phyloP scores from a whole-genome alignment of 2,113 vertebrate genomes.

The Notarius quadriscutis region DNA sequence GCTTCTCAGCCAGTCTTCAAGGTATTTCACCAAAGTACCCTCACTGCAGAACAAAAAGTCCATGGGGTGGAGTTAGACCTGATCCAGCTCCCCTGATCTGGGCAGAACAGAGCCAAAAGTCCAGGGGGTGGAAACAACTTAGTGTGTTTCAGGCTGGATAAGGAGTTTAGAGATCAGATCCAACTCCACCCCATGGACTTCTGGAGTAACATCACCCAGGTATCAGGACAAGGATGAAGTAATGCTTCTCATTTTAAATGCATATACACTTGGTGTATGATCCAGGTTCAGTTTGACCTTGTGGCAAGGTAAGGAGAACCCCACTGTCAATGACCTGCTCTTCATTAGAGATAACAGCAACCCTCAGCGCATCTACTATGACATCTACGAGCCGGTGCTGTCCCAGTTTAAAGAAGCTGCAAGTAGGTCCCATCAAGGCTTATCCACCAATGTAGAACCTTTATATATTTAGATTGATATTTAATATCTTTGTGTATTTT shows the following conservation, averaged over 20 bases:
- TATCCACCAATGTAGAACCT: neutral
- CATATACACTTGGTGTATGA: neutral
- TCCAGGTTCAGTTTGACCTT: conserved; percentile 81
- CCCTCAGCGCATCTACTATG: conserved; percentile 78
- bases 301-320: conserved; percentile 76
- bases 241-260: neutral
- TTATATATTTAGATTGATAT: neutral
- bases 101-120: neutral
- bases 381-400: conserved; percentile 81
- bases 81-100: neutral
- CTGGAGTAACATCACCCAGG: neutral
- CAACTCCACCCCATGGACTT: neutral
- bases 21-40: conserved; percentile 60
- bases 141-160: neutral
- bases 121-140: neutral
- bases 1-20: conserved; percentile 79
- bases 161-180: neutral
- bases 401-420: conserved; percentile 76
- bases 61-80: neutral
- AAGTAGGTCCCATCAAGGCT: conserved; percentile 61
- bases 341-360: conserved; percentile 80
- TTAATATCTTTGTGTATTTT: neutral
- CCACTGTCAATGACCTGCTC: conserved; percentile 77
- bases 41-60: neutral
- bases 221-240: neutral